Evolutionary conservation across 2,888 invertebrate genomes (phyloP), one percentile per base, ranked within the genome.

Genomic region (Eupithecia insigniata): DNA sequence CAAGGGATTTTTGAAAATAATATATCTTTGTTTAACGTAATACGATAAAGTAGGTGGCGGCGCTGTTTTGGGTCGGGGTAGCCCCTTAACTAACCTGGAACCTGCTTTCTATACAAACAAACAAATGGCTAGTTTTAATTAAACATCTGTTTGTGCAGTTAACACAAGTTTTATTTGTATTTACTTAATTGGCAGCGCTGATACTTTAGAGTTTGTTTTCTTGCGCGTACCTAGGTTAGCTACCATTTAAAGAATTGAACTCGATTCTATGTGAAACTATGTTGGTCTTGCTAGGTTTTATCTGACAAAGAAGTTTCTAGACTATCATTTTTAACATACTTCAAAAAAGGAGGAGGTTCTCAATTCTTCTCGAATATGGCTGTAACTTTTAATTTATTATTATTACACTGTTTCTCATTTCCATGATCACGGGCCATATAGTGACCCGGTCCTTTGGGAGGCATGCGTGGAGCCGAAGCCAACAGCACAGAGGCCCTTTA

Each of bases 91-190:
- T 2, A 60, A 60, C 28, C 30, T 30, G 28, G 28, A 30, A 60
- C 51, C 67, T 51, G 72, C 39, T 69, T 72, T 60, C 39, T 39
- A 18, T 22, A 18, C 43, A 39, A 66, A 51, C 10, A 36, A 58
- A 36, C 36, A 12, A 62, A 74, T 72, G 32, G 71, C 72, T 67
- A 68, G 70, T 76, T 55, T 73, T 78, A 76, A 78, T 78, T 75
- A 76, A 73, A 73, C 67, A 70, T 55, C 51, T 76, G 74, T 76
- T 78, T 73, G 76, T 70, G 72, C 71, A 66, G 70, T 76, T 70
- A 73, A 73, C 70, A 73, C 65, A 60, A 70, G 70, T 70, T 70
- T 67, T 68, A 73, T 73, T 73, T 61, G 70, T 70, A 68, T 73
- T 68, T 68, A 73, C 73, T 26, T 73, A 73, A 73, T 73, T 73